These are phyloP conservation scores for Drosophila nr. medialis DNA, from an alignment of 2,888 invertebrate species.

Conservation along the genomic window DNA sequence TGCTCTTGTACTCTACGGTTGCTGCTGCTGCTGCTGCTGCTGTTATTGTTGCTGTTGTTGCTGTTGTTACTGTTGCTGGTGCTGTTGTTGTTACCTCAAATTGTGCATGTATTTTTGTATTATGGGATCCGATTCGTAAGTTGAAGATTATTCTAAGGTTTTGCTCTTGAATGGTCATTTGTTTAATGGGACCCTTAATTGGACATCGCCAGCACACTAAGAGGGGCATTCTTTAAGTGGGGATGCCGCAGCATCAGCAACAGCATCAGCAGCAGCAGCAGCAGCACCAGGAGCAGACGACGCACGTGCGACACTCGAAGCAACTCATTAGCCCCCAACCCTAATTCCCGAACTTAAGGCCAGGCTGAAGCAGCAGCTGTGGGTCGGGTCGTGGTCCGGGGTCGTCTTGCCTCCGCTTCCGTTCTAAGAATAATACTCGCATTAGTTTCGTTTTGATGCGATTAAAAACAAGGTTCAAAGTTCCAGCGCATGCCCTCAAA, in stretches of 20 bases:
- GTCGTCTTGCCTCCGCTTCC: slow-evolving; percentile 43
- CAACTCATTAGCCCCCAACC: slow-evolving; percentile 67
- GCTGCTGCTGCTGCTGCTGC: background rate
- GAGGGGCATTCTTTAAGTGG: slow-evolving; percentile 48
- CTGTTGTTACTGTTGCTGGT: background rate
- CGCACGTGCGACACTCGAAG: slow-evolving; percentile 77
- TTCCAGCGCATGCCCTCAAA: slow-evolving; percentile 21
- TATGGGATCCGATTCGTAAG: slow-evolving; percentile 32
- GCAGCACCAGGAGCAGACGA: slow-evolving; percentile 43
- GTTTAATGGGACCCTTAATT: slow-evolving; percentile 69
- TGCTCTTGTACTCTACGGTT: slow-evolving; percentile 4
- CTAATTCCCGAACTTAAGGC: slow-evolving; percentile 16
- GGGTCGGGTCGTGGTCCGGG: slow-evolving; percentile 8
- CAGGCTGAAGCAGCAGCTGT: slow-evolving; percentile 44
- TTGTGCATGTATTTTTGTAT: slow-evolving; percentile 3
- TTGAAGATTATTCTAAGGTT: slow-evolving; percentile 49
- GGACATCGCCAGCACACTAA: slow-evolving; percentile 42
- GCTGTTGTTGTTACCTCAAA: background rate
- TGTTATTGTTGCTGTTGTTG: background rate
- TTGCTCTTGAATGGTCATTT: slow-evolving; percentile 69
- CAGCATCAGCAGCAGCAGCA: slow-evolving; percentile 13
- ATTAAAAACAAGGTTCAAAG: slow-evolving; percentile 65
- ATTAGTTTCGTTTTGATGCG: slow-evolving; percentile 75
- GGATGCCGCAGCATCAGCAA: slow-evolving; percentile 15
- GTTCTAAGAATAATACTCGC: slow-evolving; percentile 76